Percentiles rank a stretch among this genome's conserved stretches.
Evolutionary conservation across 2,888 invertebrate genomes (phyloP).

Genomic region (Cerceris rybyensis): DNA sequence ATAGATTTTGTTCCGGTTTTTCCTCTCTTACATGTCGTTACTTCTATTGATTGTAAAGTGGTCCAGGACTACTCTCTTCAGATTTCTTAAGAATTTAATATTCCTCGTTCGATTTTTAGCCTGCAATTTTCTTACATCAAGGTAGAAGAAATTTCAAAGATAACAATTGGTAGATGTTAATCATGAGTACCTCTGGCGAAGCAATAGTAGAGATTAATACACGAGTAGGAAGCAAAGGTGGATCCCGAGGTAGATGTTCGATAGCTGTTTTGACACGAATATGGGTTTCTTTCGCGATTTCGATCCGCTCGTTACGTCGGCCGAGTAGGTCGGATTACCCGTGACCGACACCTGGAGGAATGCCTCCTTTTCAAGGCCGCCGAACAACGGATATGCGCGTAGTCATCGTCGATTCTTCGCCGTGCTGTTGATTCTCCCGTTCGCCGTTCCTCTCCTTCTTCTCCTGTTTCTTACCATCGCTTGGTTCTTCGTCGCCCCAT

Average conservation of each 20-base stretch:
- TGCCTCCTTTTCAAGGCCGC: constrained; percentile 72
- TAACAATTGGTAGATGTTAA: neutral
- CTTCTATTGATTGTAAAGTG: too few relatives aligned
- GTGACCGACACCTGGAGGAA: constrained; percentile 79
- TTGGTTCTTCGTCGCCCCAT: constrained; percentile 34
- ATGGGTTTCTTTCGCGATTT: constrained; percentile 76
- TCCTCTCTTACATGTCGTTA: too few relatives aligned
- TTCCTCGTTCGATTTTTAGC: too few relatives aligned
- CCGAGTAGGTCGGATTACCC: constrained; percentile 75
- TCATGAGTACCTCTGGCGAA: neutral
- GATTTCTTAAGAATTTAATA: too few relatives aligned
- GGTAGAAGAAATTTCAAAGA: too few relatives aligned
- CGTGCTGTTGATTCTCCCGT: constrained; percentile 49
- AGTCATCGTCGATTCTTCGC: constrained; percentile 72
- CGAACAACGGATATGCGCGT: constrained; percentile 71
- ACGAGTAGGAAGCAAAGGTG: constrained; percentile 6
- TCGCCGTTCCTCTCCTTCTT: constrained; percentile 5
- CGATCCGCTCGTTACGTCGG: constrained; percentile 77
- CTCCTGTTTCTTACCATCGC: neutral
- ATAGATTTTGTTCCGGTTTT: too few relatives aligned
- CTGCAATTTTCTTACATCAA: too few relatives aligned
- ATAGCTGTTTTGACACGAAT: constrained; percentile 78
- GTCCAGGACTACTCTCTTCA: too few relatives aligned
- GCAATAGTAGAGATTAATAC: neutral
- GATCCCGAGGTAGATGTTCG: constrained; percentile 21